A percentile compares a stretch with the other conserved stretches of the same genome.
phyloP scores from a whole-genome alignment of 2,113 vertebrate species.

The Brachypodius melanocephalos region DNA sequence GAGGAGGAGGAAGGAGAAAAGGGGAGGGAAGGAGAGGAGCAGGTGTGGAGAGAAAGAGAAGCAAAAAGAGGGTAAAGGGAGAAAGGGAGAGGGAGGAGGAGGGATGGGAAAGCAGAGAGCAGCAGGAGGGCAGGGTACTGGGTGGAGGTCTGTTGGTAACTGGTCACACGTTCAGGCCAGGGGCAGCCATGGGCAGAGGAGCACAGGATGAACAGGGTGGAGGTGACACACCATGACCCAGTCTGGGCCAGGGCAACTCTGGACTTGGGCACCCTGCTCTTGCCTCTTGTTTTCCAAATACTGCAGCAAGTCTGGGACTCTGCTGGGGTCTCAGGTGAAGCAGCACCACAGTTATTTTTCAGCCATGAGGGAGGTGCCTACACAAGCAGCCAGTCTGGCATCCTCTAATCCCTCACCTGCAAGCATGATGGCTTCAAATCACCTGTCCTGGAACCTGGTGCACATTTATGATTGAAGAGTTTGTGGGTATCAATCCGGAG shows the following conservation, averaged over 20 bases:
- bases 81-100: neutral
- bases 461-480: neutral
- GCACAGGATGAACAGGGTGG: accelerated
- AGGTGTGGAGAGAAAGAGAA: constrained; percentile 48
- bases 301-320: neutral
- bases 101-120: neutral
- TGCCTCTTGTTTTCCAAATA: neutral
- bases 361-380: neutral
- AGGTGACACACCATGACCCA: neutral
- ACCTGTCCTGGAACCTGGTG: neutral
- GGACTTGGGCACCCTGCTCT: neutral
- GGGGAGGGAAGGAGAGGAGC: constrained; percentile 59
- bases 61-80: constrained; percentile 11
- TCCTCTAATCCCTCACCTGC: neutral
- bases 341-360: neutral
- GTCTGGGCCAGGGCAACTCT: neutral
- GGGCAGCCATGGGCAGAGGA: neutral
- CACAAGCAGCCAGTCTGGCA: neutral
- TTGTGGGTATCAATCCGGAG: neutral
- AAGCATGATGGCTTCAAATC: neutral
- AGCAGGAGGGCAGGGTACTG: neutral
- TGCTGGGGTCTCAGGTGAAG: neutral
- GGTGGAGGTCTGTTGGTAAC: neutral
- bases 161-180: accelerated
- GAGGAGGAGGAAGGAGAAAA: constrained; percentile 53